phyloP scores from a whole-genome alignment of 2,797 vertebrate species.

The Caiman crocodilus region DNA sequence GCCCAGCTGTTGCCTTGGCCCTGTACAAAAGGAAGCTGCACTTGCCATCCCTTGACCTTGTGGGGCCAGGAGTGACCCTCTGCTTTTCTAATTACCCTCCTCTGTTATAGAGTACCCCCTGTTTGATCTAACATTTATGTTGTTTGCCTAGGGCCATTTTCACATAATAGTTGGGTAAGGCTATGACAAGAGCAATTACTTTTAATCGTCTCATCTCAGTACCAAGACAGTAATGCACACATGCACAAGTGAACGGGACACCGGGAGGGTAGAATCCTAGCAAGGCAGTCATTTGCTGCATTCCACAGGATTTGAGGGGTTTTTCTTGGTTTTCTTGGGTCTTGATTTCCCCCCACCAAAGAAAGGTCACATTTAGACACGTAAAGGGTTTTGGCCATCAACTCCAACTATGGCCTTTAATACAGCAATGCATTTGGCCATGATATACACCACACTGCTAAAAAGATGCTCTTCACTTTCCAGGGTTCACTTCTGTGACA shows the following conservation, averaged over 20 bases:
- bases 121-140: background rate
- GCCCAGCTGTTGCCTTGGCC: no score
- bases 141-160: background rate
- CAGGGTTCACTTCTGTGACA: rapidly evolving
- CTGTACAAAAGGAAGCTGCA: no score
- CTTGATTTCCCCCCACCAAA: no score
- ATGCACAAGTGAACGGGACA: no score
- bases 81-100: background rate
- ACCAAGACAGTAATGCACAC: no score
- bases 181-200: no score
- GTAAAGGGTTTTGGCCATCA: background rate
- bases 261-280: background rate
- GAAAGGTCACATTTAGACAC: no score
- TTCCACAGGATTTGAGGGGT: background rate
- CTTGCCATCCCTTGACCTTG: no score
- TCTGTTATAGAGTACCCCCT: background rate
- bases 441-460: background rate
- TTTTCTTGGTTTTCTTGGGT: no score
- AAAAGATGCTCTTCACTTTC: background rate
- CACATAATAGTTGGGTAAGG: no score
- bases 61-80: no score
- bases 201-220: no score
- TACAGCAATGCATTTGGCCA: background rate
- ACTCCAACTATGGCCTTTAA: background rate
- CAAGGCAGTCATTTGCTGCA: background rate